A percentile compares a stretch with the other conserved stretches of the same genome.
These are phyloP conservation scores for Cephalopachus bancanus DNA, from an alignment of 2,797 vertebrate species.

Conservation along the genomic window DNA sequence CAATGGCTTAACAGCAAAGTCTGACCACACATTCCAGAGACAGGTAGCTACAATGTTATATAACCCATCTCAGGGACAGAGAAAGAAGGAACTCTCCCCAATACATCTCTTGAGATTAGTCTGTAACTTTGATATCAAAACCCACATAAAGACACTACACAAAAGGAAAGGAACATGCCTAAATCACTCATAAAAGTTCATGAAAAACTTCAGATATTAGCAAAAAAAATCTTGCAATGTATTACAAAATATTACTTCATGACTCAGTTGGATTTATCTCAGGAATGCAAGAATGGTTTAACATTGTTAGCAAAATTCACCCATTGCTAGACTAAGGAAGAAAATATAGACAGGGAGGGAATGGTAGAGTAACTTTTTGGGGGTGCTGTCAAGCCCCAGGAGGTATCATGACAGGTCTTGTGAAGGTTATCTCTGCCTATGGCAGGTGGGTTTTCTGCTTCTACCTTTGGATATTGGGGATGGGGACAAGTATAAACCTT, in stretches of 20 bases:
- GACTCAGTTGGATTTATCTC: fast-evolving
- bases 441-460: neutral
- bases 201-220: fast-evolving
- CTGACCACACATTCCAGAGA: neutral
- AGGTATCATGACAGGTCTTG: fast-evolving
- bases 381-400: neutral
- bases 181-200: too few relatives aligned
- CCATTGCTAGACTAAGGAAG: fast-evolving
- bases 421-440: neutral
- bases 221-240: neutral
- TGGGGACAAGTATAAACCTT: fast-evolving
- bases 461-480: fast-evolving
- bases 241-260: fast-evolving
- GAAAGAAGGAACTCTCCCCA: neutral
- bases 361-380: fast-evolving
- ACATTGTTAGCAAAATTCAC: fast-evolving
- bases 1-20: neutral
- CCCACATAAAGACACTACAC: fast-evolving
- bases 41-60: neutral
- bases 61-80: too few relatives aligned
- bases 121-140: neutral
- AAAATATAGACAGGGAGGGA: too few relatives aligned
- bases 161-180: neutral
- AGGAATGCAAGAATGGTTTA: fast-evolving
- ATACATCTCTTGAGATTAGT: neutral